phyloP scores from a whole-genome alignment of 2,888 invertebrate genomes.

The Craniophora ligustri region DNA sequence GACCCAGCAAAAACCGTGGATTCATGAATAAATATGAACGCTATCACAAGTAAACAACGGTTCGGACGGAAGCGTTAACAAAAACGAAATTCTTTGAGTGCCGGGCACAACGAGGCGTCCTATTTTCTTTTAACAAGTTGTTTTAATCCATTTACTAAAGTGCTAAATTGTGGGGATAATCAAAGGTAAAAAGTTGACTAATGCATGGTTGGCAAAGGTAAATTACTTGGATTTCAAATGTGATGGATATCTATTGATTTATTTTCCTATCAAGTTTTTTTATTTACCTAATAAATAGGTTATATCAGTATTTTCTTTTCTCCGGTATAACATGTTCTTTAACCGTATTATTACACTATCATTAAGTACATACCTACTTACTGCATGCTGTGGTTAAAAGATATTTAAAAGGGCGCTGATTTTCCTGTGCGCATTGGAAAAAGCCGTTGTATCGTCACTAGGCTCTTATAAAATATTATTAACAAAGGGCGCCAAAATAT shows the following conservation, averaged over 20 bases:
- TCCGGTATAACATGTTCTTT: no score
- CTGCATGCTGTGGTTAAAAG: no score
- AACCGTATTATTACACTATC: no score
- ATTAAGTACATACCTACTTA: no score
- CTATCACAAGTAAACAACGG: conserved; percentile 55
- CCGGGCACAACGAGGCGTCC: conserved; percentile 55
- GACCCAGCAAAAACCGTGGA: conserved; percentile 34
- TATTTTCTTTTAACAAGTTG: conserved; percentile 75
- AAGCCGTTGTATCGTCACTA: no score
- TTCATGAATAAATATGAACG: conserved; percentile 66
- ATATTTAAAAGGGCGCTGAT: no score
- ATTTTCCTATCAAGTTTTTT: no score
- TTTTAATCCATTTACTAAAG: conserved; percentile 74
- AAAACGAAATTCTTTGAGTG: conserved; percentile 55
- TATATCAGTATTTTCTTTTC: neutral
- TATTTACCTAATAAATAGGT: neutral
- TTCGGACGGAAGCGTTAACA: conserved; percentile 56
- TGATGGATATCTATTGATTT: conserved; percentile 32
- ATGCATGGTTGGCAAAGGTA: conserved; percentile 22
- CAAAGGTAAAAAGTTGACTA: conserved; percentile 54
- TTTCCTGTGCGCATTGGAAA: no score
- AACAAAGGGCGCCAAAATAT: no score
- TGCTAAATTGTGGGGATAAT: conserved; percentile 68
- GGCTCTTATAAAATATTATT: no score
- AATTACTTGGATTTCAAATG: conserved; percentile 29